phyloP scores from a whole-genome alignment of 2,113 vertebrate species.

The Condylura cristata region DNA sequence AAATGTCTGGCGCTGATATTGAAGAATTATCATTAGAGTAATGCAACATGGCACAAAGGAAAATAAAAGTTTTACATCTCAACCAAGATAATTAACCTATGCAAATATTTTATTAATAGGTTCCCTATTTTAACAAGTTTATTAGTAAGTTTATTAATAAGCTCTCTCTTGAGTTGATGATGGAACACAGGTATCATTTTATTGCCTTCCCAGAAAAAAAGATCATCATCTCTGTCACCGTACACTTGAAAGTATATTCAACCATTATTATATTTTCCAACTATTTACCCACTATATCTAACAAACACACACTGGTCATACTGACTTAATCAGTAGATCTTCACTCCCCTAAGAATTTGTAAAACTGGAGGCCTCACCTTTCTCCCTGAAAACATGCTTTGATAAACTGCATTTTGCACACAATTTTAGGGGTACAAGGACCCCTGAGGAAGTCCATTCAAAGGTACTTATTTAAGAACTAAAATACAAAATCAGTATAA shows the following conservation, averaged over 20 bases:
- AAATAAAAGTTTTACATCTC: constrained; percentile 17
- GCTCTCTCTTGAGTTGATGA: too few species aligned
- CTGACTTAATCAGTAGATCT: constrained; percentile 3
- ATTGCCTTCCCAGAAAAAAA: constrained; percentile 16
- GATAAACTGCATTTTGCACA: not conserved
- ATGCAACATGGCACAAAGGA: not conserved
- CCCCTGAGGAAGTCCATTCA: not conserved
- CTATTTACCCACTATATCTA: constrained; percentile 10
- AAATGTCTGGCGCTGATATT: not conserved
- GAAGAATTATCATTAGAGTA: constrained; percentile 28
- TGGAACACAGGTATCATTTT: not conserved
- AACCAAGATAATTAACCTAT: not conserved
- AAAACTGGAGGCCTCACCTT: not conserved
- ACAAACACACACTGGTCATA: not conserved
- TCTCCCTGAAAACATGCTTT: not conserved
- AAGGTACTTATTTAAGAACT: not conserved
- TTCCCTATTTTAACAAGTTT: too few species aligned
- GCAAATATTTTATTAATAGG: constrained; percentile 40
- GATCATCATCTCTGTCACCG: constrained; percentile 1
- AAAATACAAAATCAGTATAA: not conserved
- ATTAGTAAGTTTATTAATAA: too few species aligned
- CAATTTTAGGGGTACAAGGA: not conserved
- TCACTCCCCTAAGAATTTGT: not conserved
- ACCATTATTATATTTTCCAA: constrained; percentile 31
- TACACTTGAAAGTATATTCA: constrained; percentile 32